These are phyloP conservation scores for Paedocypris sp. DNA, from an alignment of 2,113 vertebrate species.

Conservation along the genomic window DNA sequence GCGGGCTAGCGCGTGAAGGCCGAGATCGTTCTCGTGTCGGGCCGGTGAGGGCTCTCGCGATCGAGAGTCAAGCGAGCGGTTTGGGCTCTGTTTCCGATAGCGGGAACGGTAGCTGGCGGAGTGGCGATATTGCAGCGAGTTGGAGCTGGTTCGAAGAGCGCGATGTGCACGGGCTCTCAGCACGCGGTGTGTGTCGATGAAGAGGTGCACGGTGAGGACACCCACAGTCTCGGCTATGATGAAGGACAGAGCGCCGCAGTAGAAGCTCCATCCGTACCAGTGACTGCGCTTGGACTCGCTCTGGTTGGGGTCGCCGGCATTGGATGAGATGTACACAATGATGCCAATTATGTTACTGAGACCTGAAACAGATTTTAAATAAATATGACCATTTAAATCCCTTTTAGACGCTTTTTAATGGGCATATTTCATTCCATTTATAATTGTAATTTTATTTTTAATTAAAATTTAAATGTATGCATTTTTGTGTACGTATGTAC, in stretches of 20 bases:
- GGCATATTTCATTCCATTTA: no score
- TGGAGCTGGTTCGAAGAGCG: slow-evolving; percentile 40
- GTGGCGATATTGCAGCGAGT: slow-evolving; percentile 41
- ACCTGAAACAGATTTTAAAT: slow-evolving; percentile 59
- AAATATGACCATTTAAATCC: no score
- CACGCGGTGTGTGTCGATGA: slow-evolving; percentile 89
- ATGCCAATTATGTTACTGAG: slow-evolving; percentile 98
- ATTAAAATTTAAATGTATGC: no score
- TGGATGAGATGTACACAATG: slow-evolving; percentile 97
- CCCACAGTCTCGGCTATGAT: slow-evolving; percentile 94
- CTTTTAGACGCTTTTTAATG: no score
- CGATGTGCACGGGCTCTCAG: slow-evolving; percentile 61
- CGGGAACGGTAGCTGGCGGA: slow-evolving; percentile 45
- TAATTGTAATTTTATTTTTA: no score
- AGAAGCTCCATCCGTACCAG: slow-evolving; percentile 97
- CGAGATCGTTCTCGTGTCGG: neutral
- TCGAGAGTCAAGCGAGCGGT: neutral
- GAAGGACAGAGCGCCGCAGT: slow-evolving; percentile 93
- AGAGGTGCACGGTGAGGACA: slow-evolving; percentile 90
- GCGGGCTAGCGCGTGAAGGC: neutral
- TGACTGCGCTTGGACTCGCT: slow-evolving; percentile 97
- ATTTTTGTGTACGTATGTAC: no score
- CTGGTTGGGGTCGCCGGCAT: slow-evolving; percentile 85
- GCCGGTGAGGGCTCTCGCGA: neutral
- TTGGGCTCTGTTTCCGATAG: slow-evolving; percentile 37